phyloP scores from a whole-genome alignment of 2,113 vertebrate species.

The Dendropsophus ebraccatus region DNA sequence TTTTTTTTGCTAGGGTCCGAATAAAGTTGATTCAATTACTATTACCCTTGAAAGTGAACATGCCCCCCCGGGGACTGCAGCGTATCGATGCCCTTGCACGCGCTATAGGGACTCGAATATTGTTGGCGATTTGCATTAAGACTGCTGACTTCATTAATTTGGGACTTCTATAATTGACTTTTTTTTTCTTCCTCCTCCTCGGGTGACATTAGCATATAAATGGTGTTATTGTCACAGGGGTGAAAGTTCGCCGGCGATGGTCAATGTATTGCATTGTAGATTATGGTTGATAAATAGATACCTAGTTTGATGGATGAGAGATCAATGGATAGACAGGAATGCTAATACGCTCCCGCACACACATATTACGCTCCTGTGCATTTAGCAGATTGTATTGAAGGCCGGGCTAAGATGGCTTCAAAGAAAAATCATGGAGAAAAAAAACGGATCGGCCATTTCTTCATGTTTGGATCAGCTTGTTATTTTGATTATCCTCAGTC shows the following conservation, averaged over 20 bases:
- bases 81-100: conserved; percentile 70
- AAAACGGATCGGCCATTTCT: too few relatives aligned
- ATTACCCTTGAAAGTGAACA: conserved; percentile 77
- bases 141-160: conserved; percentile 81
- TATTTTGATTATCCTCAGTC: too few relatives aligned
- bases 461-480: background rate
- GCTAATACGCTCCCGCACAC: background rate
- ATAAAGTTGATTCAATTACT: conserved; percentile 90
- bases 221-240: conserved; percentile 79
- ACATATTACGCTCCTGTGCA: background rate
- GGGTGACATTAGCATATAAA: conserved; percentile 92
- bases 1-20: conserved; percentile 67
- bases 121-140: conserved; percentile 71
- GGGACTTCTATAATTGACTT: conserved; percentile 83
- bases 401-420: background rate
- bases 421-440: background rate
- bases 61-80: conserved; percentile 76
- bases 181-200: conserved; percentile 71
- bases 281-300: conserved; percentile 55
- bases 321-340: conserved; percentile 28
- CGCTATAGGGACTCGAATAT: conserved; percentile 63
- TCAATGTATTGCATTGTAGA: conserved; percentile 76
- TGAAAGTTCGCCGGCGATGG: conserved; percentile 76
- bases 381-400: conserved; percentile 16
- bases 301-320: conserved; percentile 29